Conservation (phyloP, 2,888 invertebrate genomes). For the Hydroisotoma schaefferi region DNA sequence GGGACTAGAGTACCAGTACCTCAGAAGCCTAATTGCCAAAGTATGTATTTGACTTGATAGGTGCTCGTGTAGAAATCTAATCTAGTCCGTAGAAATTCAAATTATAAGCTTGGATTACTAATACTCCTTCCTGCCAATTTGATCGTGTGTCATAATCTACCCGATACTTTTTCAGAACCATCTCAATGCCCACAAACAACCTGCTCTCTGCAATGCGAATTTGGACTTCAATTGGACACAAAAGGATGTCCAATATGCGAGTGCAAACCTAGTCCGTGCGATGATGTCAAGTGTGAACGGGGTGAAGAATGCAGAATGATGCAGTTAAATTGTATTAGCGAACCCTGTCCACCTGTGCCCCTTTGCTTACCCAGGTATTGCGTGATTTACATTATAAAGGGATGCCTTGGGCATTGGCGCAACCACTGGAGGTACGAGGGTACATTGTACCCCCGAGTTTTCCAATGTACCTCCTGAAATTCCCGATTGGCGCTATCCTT, state of each 20-base stretch:
- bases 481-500: too few species aligned
- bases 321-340: constrained; percentile 50
- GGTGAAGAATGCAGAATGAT: constrained; percentile 53
- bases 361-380: constrained; percentile 66
- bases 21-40: constrained; percentile 54
- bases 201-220: constrained; percentile 50
- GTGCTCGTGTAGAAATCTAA: too few species aligned
- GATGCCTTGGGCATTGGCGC: not conserved
- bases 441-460: too few species aligned
- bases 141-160: not conserved
- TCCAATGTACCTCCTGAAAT: too few species aligned
- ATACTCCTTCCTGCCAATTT: not conserved
- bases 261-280: constrained; percentile 53
- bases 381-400: not conserved
- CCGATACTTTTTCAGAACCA: constrained; percentile 17
- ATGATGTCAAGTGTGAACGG: constrained; percentile 54
- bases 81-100: too few species aligned
- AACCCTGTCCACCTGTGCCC: constrained; percentile 52
- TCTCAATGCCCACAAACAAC: constrained; percentile 34
- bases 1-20: constrained; percentile 62
- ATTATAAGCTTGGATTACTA: not conserved
- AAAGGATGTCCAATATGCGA: constrained; percentile 51
- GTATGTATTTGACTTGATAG: constrained; percentile 20
- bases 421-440: too few species aligned
- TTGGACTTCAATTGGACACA: constrained; percentile 50